phyloP scores from a whole-genome alignment of 2,888 invertebrate species.

The Geotrupes spiniger region DNA sequence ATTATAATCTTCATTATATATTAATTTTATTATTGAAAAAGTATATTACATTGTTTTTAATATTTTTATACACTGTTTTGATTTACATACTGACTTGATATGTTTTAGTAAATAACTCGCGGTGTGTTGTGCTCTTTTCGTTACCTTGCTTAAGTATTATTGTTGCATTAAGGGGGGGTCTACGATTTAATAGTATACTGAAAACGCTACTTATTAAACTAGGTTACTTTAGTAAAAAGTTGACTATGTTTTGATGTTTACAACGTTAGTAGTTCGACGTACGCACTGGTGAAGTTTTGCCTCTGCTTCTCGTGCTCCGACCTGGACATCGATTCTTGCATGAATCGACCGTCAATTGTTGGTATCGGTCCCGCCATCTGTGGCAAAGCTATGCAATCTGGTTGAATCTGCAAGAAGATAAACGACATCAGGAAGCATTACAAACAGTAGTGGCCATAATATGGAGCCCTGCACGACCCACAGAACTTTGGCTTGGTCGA shows the following conservation, averaged over 20 bases:
- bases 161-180: too few species aligned
- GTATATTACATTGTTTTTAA: conserved; percentile 24
- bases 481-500: too few species aligned
- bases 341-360: conserved; percentile 42
- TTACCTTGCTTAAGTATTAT: too few species aligned
- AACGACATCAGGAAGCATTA: too few species aligned
- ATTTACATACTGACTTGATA: conserved; percentile 9
- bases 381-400: conserved; percentile 45
- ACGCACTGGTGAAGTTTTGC: conserved; percentile 43
- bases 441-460: too few species aligned
- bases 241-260: conserved; percentile 25
- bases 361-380: conserved; percentile 39
- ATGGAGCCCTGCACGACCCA: too few species aligned
- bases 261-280: conserved; percentile 46
- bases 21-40: conserved; percentile 31
- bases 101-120: not conserved
- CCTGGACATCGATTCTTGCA: conserved; percentile 38
- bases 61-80: too few species aligned
- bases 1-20: conserved; percentile 31
- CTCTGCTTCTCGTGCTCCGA: conserved; percentile 41
- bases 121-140: too few species aligned
- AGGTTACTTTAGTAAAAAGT: conserved; percentile 11
- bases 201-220: not conserved
- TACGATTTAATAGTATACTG: conserved; percentile 6
- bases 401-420: conserved; percentile 45